Conservation (phyloP, 1,140 invertebrate species). For the Pinna nobilis region DNA sequence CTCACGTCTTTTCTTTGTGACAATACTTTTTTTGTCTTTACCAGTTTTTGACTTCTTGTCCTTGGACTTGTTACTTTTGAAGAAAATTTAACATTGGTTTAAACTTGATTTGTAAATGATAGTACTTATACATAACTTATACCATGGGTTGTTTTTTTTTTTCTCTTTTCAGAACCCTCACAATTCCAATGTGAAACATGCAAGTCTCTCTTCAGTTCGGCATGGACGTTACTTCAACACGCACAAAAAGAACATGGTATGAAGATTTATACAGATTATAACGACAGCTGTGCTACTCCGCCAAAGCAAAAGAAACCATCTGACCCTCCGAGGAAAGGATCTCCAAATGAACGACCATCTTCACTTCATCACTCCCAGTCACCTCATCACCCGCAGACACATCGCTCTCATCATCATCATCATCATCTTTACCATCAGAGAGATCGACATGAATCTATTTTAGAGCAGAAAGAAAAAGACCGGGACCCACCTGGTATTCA, state of each 20-base stretch:
- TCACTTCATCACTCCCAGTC: neutral
- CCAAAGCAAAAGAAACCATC: conserved; percentile 11
- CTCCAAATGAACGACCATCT: conserved; percentile 1
- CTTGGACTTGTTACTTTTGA: too few relatives aligned
- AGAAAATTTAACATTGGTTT: too few relatives aligned
- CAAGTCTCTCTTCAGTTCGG: conserved; percentile 90
- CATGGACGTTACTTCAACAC: conserved; percentile 95
- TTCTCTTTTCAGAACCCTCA: conserved; percentile 89
- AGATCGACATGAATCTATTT: conserved; percentile 48
- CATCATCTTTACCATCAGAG: conserved; percentile 66
- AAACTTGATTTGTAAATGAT: too few relatives aligned
- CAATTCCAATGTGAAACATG: conserved; percentile 96
- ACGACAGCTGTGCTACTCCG: conserved; percentile 35
- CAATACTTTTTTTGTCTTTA: too few relatives aligned
- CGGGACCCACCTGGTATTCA: conserved; percentile 74
- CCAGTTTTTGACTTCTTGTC: too few relatives aligned
- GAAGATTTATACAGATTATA: conserved; percentile 83
- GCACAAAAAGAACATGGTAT: conserved; percentile 95
- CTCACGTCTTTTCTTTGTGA: too few relatives aligned
- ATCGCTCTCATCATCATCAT: conserved; percentile 42
- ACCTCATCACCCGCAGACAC: conserved; percentile 33
- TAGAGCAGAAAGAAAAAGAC: conserved; percentile 4
- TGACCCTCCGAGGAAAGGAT: conserved; percentile 3
- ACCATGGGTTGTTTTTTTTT: conserved; percentile 58
- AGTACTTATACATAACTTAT: neutral